Base-by-base conservation (phyloP, 2,888 invertebrate genomes). In the Timema podura region DNA sequence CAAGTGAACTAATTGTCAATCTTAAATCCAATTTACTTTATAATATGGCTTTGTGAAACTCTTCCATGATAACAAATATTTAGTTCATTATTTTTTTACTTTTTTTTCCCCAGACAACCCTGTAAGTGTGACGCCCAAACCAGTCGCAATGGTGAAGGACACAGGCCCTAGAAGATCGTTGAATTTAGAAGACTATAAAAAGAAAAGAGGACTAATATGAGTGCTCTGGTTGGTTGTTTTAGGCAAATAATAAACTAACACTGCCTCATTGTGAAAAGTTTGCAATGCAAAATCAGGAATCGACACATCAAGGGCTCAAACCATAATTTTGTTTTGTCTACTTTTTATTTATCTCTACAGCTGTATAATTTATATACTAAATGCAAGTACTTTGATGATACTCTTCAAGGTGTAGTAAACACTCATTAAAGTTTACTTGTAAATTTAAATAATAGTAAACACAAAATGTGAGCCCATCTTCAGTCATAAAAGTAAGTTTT, bases 101-200 rank as follows among this genome's bases (percentile, higher is more conserved):
- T n/a, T n/a, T n/a, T n/a, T n/a, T n/a, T n/a, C n/a, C n/a, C 78
- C 83, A 90, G 89, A 87, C 73, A 88, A 87, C 76, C 85, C 88
- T 51, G 88, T 90, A 5, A 89, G 87, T 76, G 87, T 91, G 44
- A 87, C 91, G 74, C 89, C 92, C 2, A 92, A 92, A 78, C 89
- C 91, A 57, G 84, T 89, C 51, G 87, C 88, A 13, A 89, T 88
- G 77, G 86, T 88, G 69, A 91, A 90, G 79, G 92, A 92, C 77
- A 88, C 91, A 1, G 93, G 91, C 0, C 95, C 95, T 7, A 89
- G 91, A 75, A 83, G 95, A 70, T 93, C 94, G 0, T 83, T 96
- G 64, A 96, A 96, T 80, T 83, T 96, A 74, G 95, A 95, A 78
- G 95, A 95, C 80, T 96, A 95, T 82, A 96, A 96, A 84, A 94